Base-by-base conservation (phyloP, 1,140 invertebrate species). In the Conus ventricosus region DNA sequence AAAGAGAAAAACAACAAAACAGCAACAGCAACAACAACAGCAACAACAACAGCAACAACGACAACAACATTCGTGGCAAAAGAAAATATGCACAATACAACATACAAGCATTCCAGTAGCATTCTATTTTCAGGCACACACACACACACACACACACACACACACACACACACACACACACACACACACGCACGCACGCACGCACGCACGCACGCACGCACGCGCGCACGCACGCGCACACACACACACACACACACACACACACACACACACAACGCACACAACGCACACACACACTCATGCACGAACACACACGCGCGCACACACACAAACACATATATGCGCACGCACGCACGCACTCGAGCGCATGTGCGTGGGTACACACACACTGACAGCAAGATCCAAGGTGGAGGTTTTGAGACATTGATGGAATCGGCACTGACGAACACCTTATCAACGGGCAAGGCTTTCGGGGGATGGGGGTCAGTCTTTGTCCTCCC, bases 201-300 rank as follows among this genome's bases (percentile, higher is more conserved):
- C 54, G 55, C 39, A 63, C 25, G 54, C 67, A 78, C 63, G 54
- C 71, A 80, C 76, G n/a, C 76, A 80, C 76, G n/a, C 76, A 80
- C n/a, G 5, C 60, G 4, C 60, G 4, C 60, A 63, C 60, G 5
- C 76, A 27, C n/a, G 5, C 76, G n/a, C 39, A 5, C n/a, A 6
- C n/a, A 5, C 53, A n/a, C 85, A 78, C 85, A 87, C n/a, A 25
- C 51, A n/a, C 39, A 15, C 63, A 82, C 80, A 82, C 25, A 53
- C 60, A 53, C 54, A 39, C 51, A 20, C 23, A 71, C 17, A 23
- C 17, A 54, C 25, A 55, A 23, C 17, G n/a, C 25, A 55, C 60
- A 39, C 39, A 80, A 39, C 39, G 5, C 76, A 80, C n/a, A 51
- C n/a, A 25, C n/a, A 27, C n/a, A 80, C n/a, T 3, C 39, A 51